phyloP scores from a whole-genome alignment of 1,140 invertebrate genomes.

The Samia ricini region DNA sequence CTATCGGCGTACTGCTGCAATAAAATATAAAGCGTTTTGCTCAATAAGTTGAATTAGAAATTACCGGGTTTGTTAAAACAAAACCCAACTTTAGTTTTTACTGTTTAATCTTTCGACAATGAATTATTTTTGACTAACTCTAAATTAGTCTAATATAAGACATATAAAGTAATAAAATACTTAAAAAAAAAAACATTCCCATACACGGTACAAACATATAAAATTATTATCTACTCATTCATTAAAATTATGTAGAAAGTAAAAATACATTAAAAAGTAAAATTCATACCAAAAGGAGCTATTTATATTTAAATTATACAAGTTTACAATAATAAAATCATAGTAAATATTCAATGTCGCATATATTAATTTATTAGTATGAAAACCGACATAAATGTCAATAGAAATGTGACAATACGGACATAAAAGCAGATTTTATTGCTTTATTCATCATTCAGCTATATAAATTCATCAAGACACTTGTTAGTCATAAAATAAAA shows the following conservation, averaged over 20 bases:
- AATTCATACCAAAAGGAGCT: slow-evolving; percentile 11
- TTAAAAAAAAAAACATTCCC: background rate
- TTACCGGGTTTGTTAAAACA: background rate
- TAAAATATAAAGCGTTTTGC: background rate
- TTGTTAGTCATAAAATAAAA: slow-evolving; percentile 78
- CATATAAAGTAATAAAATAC: background rate
- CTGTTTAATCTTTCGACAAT: too few relatives aligned
- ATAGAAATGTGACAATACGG: slow-evolving; percentile 63
- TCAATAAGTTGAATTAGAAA: background rate
- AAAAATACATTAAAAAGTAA: slow-evolving; percentile 10
- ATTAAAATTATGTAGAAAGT: slow-evolving; percentile 23
- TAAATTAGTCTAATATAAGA: too few relatives aligned
- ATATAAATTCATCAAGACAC: slow-evolving; percentile 76
- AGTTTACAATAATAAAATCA: slow-evolving; percentile 39
- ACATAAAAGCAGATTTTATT: slow-evolving; percentile 71
- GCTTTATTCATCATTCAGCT: slow-evolving; percentile 71
- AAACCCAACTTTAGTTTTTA: background rate
- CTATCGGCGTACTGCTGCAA: background rate
- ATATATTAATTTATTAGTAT: slow-evolving; percentile 32
- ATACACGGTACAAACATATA: background rate
- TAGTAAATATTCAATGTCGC: slow-evolving; percentile 36
- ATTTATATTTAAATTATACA: slow-evolving; percentile 39
- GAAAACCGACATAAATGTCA: slow-evolving; percentile 58
- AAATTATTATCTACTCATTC: slow-evolving; percentile 10
- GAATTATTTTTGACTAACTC: too few relatives aligned